These are phyloP conservation scores for Eupithecia inturbata DNA, from an alignment of 2,888 invertebrate species.

Conservation along the genomic window DNA sequence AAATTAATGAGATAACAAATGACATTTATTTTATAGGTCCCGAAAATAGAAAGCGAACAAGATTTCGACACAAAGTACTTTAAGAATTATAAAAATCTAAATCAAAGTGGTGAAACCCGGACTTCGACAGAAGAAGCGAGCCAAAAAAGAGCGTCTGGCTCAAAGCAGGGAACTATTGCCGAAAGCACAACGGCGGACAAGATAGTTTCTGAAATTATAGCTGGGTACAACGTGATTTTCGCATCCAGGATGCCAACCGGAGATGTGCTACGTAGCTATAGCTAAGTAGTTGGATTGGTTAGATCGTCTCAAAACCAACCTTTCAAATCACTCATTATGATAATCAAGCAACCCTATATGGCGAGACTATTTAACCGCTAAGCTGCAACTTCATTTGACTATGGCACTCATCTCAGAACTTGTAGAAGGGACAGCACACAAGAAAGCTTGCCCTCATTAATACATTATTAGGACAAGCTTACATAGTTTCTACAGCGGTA, in stretches of 20 bases:
- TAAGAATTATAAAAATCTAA: constrained; percentile 65
- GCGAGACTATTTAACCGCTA: neutral
- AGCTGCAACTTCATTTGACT: neutral
- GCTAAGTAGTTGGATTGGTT: neutral
- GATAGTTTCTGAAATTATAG: neutral
- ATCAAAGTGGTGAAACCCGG: constrained; percentile 47
- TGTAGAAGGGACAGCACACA: neutral
- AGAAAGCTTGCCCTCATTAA: neutral
- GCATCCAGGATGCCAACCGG: neutral
- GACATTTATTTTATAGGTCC: constrained; percentile 51
- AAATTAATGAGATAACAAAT: neutral
- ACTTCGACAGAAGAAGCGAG: constrained; percentile 36
- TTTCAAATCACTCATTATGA: neutral
- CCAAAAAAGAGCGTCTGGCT: constrained; percentile 27
- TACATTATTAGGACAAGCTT: too few species aligned
- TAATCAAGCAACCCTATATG: neutral
- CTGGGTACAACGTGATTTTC: constrained; percentile 2
- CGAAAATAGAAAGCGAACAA: constrained; percentile 70
- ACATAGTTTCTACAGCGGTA: too few species aligned
- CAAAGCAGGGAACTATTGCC: constrained; percentile 34
- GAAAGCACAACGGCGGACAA: neutral
- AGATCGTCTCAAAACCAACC: neutral
- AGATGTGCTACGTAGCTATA: neutral
- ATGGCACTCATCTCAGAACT: neutral
- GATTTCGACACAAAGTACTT: constrained; percentile 77